Evolutionary conservation across 2,797 vertebrate genomes (phyloP).

Genomic region (Paratrypauchen microcephalus): DNA sequence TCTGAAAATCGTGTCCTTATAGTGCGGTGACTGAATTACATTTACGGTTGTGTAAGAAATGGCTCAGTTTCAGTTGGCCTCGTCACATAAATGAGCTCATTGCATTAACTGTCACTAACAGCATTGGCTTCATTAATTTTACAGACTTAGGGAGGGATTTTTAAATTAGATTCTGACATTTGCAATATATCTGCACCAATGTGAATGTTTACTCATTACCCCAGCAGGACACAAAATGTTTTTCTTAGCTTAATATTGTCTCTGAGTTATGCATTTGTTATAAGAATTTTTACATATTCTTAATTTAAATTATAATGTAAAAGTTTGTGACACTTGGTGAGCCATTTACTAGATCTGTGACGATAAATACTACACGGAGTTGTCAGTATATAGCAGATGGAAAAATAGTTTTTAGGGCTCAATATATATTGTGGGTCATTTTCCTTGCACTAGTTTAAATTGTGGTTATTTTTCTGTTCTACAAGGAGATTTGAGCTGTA

Average conservation of each 20-base stretch:
- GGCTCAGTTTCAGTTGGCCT: conserved; percentile 33
- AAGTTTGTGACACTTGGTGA: no score
- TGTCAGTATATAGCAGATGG: no score
- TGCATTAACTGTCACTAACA: conserved; percentile 29
- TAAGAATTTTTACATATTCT: not conserved
- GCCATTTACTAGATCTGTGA: no score
- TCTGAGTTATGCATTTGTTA: conserved; percentile 24
- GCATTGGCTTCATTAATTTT: conserved; percentile 47
- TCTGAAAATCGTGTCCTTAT: conserved; percentile 1
- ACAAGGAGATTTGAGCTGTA: no score
- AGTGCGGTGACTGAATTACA: conserved; percentile 26
- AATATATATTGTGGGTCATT: no score
- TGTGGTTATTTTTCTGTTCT: no score
- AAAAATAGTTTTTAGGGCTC: no score
- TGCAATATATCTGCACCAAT: conserved; percentile 42
- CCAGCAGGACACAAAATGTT: conserved; percentile 17
- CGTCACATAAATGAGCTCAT: conserved; percentile 38
- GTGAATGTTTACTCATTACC: conserved; percentile 42
- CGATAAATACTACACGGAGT: no score
- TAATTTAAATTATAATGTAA: no score
- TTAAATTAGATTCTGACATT: conserved; percentile 48
- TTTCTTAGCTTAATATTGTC: conserved; percentile 15
- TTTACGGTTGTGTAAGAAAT: conserved; percentile 39
- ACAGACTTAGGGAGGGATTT: conserved; percentile 32
- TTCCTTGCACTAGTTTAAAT: no score